Evolutionary conservation across 2,797 vertebrate species (phyloP), one percentile per base, ranked within the genome.

Genomic region (Sphaeramia orbicularis): DNA sequence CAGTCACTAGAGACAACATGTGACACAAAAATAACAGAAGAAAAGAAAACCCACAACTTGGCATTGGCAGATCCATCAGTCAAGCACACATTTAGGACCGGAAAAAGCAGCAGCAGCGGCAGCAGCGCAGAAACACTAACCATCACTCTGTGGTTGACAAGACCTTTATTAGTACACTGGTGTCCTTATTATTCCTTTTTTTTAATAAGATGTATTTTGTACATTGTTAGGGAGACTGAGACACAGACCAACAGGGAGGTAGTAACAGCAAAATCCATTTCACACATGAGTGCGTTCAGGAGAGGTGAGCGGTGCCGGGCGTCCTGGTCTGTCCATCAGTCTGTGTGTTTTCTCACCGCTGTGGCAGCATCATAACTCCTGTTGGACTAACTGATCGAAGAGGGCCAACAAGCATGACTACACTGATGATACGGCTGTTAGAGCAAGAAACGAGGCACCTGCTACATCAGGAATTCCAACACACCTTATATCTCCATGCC

Each of bases 191-290:
- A n/a, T n/a, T n/a, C 61, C 49, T 69, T 78, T 76, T 77, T 64
- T 38, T 38, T 51, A 48, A 65, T 15, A 59, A 64, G 65, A 71
- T 65, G 7, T 65, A 14, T 72, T 68, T 71, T 44, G 40, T 48
- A 16, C 54, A 48, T 24, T 76, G 57, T 64, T 48, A 40, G 58
- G 24, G 4, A 11, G 49, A 53, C 47, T 0, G 32, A 50, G 63
- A 45, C 27, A 24, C 56, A 55, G 57, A 41, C 64, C 57, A 71
- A 74, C 47, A n/a, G 65, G 65, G 69, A 74, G 64, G 82, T 57
- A 75, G 85, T 80, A 82, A 88, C 51, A 14, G 83, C 81, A 77
- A 86, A 91, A 89, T 91, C 90, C 90, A 92, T 93, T 93, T 92
- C 92, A 88, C 86, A 84, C 87, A 76, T 76, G 87, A 50, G 68